A percentile compares a stretch with the other conserved stretches of the same genome.
phyloP scores from a whole-genome alignment of 1,140 invertebrate genomes.

The Zaprionus davidi region DNA sequence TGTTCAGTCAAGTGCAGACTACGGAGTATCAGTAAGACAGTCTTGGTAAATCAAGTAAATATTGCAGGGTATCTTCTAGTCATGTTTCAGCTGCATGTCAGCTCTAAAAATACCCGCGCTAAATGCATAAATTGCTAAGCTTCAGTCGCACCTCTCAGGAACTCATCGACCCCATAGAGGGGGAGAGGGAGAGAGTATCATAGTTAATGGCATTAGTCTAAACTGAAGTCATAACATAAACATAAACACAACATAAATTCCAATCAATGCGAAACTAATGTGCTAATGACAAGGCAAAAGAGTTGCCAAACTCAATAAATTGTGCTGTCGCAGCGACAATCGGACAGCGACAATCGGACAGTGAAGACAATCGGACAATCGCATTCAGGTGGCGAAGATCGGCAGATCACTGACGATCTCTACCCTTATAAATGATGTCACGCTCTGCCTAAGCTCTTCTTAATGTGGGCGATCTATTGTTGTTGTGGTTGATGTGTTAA shows the following conservation, averaged over 20 bases:
- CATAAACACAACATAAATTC: conserved; percentile 75
- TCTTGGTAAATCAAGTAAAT: neutral
- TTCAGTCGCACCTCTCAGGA: neutral
- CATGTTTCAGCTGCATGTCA: neutral
- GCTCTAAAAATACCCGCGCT: neutral
- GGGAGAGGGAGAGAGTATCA: no score
- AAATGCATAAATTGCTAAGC: conserved; percentile 34
- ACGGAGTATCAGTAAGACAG: neutral
- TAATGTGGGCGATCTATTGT: conserved; percentile 56
- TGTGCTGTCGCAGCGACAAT: neutral
- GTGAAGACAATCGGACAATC: conserved; percentile 1
- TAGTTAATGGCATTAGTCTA: conserved; percentile 51
- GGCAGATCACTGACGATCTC: conserved; percentile 12
- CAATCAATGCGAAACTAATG: conserved; percentile 63
- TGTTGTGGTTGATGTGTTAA: neutral
- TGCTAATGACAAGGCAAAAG: conserved; percentile 52
- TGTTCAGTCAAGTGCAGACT: neutral
- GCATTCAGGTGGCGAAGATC: conserved; percentile 9
- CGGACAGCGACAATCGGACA: conserved; percentile 1
- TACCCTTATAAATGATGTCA: conserved; percentile 68
- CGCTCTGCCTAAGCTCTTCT: conserved; percentile 55
- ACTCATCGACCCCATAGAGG: no score
- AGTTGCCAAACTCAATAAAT: conserved; percentile 54
- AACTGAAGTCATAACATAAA: conserved; percentile 57
- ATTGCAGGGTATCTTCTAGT: neutral